Evolutionary conservation across 2,888 invertebrate species (phyloP).

Genomic region (Cyclophora punctaria): DNA sequence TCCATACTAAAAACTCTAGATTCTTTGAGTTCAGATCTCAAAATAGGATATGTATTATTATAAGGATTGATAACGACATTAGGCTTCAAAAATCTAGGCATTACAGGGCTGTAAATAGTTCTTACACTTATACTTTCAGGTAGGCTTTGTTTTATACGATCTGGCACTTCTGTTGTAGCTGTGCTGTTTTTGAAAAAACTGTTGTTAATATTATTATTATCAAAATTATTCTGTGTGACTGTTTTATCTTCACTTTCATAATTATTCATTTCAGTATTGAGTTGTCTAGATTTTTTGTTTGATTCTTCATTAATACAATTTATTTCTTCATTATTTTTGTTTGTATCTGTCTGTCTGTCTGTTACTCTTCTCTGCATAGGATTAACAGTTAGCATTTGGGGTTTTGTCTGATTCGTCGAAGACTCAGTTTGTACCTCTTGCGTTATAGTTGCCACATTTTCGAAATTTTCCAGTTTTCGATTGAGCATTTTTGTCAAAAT

Average conservation of each 20-base stretch:
- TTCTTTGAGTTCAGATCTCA: neutral
- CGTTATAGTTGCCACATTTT: slow-evolving; percentile 5
- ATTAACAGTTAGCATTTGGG: no score
- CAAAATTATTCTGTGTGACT: slow-evolving; percentile 6
- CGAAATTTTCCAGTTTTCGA: slow-evolving; percentile 10
- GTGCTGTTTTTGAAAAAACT: neutral
- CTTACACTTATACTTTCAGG: slow-evolving; percentile 24
- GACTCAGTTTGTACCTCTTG: no score
- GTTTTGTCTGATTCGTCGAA: no score
- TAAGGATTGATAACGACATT: slow-evolving; percentile 1
- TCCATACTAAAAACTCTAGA: neutral
- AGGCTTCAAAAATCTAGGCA: slow-evolving; percentile 37
- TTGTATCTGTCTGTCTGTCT: no score
- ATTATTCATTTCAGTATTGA: no score
- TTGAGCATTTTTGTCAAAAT: slow-evolving; percentile 1
- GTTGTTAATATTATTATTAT: neutral
- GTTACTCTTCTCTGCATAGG: neutral
- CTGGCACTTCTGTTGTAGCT: slow-evolving; percentile 8
- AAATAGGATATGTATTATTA: neutral
- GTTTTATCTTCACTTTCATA: no score
- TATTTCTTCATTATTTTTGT: no score
- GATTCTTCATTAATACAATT: no score
- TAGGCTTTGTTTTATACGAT: slow-evolving; percentile 17
- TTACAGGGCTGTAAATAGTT: slow-evolving; percentile 41
- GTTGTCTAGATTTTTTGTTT: no score